Evolutionary conservation across 2,113 vertebrate genomes (phyloP).

Genomic region (Rhinichthys klamathensis): DNA sequence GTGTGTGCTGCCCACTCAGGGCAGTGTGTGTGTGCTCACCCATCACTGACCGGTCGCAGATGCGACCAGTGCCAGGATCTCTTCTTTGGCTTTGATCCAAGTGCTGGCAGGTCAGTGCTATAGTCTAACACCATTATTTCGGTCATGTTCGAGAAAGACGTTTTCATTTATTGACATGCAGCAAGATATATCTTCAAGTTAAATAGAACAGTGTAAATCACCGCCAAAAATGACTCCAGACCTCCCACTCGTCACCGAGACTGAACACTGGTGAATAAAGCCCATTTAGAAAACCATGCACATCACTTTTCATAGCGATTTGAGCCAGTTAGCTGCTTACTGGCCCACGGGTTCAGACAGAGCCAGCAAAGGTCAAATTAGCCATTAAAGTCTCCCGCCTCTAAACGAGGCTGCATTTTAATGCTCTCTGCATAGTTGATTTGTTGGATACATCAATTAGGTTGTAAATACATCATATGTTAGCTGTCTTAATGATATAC

Average conservation of each 20-base stretch:
- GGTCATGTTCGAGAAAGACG: slow-evolving; percentile 13
- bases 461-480: slow-evolving; percentile 61
- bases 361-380: slow-evolving; percentile 61
- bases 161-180: slow-evolving; percentile 23
- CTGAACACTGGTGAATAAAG: slow-evolving; percentile 19
- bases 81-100: slow-evolving; percentile 86
- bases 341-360: slow-evolving; percentile 53
- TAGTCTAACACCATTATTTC: background rate
- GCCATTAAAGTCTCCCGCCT: slow-evolving; percentile 61
- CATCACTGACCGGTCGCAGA: slow-evolving; percentile 77
- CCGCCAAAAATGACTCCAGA: background rate
- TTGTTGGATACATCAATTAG: slow-evolving; percentile 59
- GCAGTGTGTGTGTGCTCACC: slow-evolving; percentile 81
- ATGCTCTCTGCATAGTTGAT: slow-evolving; percentile 60
- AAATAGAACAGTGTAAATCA: slow-evolving; percentile 7
- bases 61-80: slow-evolving; percentile 82
- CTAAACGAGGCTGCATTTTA: slow-evolving; percentile 62
- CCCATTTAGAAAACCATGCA: slow-evolving; percentile 41
- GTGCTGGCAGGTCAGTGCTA: slow-evolving; percentile 81
- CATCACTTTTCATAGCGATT: slow-evolving; percentile 53
- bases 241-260: background rate
- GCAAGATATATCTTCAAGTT: slow-evolving; percentile 9
- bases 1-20: slow-evolving; percentile 79
- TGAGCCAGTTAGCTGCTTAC: slow-evolving; percentile 53
- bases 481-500: slow-evolving; percentile 54